A percentile compares a stretch with the other conserved stretches of the same genome.
These are phyloP conservation scores for Dendropsophus ebraccatus DNA, from an alignment of 2,113 vertebrate genomes.

Conservation along the genomic window DNA sequence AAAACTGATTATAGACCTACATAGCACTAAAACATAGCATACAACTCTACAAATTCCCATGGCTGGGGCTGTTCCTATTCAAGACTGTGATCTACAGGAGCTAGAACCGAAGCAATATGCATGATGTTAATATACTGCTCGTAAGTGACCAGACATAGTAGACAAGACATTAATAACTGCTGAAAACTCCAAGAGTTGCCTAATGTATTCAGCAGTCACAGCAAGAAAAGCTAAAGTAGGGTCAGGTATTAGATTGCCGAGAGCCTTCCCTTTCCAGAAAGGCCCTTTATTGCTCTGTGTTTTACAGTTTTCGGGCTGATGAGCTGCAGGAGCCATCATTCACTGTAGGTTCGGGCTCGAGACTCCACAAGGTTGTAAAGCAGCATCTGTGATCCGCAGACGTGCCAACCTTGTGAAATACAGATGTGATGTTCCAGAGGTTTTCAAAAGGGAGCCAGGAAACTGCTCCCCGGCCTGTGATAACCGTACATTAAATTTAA, in stretches of 20 bases:
- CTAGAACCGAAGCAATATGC: neutral
- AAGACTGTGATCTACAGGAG: too few relatives aligned
- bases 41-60: neutral
- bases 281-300: neutral
- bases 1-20: too few relatives aligned
- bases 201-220: neutral
- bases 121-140: neutral
- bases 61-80: neutral
- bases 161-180: neutral
- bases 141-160: neutral
- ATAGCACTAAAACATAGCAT: neutral
- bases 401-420: neutral
- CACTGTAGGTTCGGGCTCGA: neutral
- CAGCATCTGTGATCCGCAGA: conserved; percentile 57
- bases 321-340: neutral
- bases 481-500: neutral
- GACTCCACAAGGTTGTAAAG: conserved; percentile 56
- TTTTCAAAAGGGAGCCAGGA: accelerated
- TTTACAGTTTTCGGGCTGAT: neutral
- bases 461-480: accelerated
- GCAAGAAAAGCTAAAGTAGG: neutral
- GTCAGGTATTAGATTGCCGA: neutral
- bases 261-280: neutral
- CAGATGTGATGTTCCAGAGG: accelerated
- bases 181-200: too few relatives aligned